Conservation (phyloP, 1,140 invertebrate species). For the Brachystomella parvula region DNA sequence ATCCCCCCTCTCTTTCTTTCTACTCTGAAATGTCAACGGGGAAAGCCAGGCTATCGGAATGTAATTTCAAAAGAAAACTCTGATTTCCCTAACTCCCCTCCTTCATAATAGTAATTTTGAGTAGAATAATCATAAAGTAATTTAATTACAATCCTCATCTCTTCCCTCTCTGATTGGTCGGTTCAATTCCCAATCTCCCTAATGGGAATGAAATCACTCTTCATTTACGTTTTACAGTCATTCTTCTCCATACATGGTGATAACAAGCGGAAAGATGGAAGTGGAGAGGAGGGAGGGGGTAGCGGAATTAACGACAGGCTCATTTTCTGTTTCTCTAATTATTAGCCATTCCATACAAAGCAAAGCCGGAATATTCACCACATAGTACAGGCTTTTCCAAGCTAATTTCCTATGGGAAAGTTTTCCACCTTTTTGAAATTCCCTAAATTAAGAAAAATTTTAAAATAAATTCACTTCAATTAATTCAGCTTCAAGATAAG, state of each 20-base stretch:
- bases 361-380: too few relatives aligned
- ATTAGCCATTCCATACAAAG: too few relatives aligned
- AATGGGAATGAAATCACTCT: constrained; percentile 5
- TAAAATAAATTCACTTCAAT: too few relatives aligned
- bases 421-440: too few relatives aligned
- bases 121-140: background rate
- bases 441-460: too few relatives aligned
- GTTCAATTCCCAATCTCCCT: constrained; percentile 10
- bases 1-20: background rate
- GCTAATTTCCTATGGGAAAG: too few relatives aligned
- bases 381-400: too few relatives aligned
- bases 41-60: background rate
- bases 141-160: background rate
- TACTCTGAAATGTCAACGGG: background rate
- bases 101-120: constrained; percentile 2
- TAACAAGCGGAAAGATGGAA: background rate
- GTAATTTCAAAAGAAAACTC: background rate
- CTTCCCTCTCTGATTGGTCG: background rate
- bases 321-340: too few relatives aligned
- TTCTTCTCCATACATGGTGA: background rate
- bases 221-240: too few relatives aligned
- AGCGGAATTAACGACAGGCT: too few relatives aligned
- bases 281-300: too few relatives aligned
- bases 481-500: too few relatives aligned
- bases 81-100: constrained; percentile 1